Evolutionary conservation across 2,888 invertebrate species (phyloP), one percentile per base, ranked within the genome.

Genomic region (Lapara coniferarum): DNA sequence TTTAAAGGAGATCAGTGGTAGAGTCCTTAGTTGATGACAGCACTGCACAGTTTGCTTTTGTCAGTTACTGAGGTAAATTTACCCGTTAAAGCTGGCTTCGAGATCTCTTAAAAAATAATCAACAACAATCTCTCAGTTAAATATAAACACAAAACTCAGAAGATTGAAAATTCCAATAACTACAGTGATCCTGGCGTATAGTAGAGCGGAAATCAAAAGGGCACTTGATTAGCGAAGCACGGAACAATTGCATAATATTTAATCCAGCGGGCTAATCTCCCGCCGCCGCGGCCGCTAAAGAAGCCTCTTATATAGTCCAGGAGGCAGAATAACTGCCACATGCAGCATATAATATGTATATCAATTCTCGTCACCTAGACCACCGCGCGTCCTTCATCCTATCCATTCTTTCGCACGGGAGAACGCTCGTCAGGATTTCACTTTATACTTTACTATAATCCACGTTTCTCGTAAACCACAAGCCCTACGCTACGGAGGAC

Each of bases 381-480:
- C 19, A 10, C 19, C 10, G 19, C 10, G 10, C 10, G 55, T 10
- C 55, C 19, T 10, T 2, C 19, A 55, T 25, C 19, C 55, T 55
- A 7, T 19, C 16, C 12, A 10, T 55, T 55, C 55, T 37, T 46
- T 3, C 56, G 56, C 56, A 13, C 13, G 59, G 46, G 37, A 10
- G 0, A 16, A 16, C 44, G 59, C 46, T 59, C 59, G 44, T 44
- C n/a, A n/a, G 59, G 10, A 6, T 16, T 46, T 59, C 4, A n/a
- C 46, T 46, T 46, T 19, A 49, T 46, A 49, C 49, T 19, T 46
- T 63, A 63, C 49, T 49, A 46, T 63, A 63, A 46, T 63, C 19
- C 49, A 49, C 63, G 46, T 19, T 46, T 19, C 46, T 46, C 49
- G 63, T 63, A 46, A 63, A 63, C 63, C 63, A 16, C 63, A 46